Evolutionary conservation across 1,140 invertebrate species (phyloP), one percentile per base, ranked within the genome.

Genomic region (Lysiphlebus fabarum): DNA sequence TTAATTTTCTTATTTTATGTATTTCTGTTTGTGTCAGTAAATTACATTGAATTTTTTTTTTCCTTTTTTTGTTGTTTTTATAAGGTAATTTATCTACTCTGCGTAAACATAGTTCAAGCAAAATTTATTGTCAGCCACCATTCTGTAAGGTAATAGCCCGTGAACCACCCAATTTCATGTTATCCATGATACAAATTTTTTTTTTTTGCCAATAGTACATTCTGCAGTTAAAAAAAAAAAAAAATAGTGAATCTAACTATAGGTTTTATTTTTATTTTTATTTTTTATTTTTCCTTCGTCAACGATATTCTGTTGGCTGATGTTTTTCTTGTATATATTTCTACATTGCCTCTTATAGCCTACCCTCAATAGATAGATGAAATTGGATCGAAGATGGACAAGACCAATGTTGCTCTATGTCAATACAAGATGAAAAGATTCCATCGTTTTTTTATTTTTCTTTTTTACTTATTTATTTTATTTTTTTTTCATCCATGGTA

Each of bases 331-430:
- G 37, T 37, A 36, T 11, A n/a, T 44, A 34, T 45, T 33, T 42
- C 14, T 14, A 12, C 51, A n/a, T 36, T 26, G 12, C 40, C 48
- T 55, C 51, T 43, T 45, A 53, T 53, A 38, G 54, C 48, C 41
- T 58, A 59, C 56, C 64, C 67, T 65, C 65, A 51, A 64, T 58
- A 66, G 60, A 67, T 63, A 61, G 67, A 67, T 67, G 66, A 65
- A 74, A 74, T 74, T 74, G 70, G 70, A 71, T 71, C 67, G 65
- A 64, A 66, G 67, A 51, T 36, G 38, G 17, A 51, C 48, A 43
- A 36, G 37, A 17, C 36, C 51, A 43, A 38, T 47, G 36, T 40
- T 44, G 9, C 11, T 49, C 41, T 33, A 17, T 41, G 56, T 61
- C 38, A 54, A 36, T 51, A 53, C 51, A 57, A 14, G 53, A 50